Percentiles rank a stretch among this genome's conserved stretches.
phyloP scores from a whole-genome alignment of 2,797 vertebrate species.

The Amphiprion clarkii region DNA sequence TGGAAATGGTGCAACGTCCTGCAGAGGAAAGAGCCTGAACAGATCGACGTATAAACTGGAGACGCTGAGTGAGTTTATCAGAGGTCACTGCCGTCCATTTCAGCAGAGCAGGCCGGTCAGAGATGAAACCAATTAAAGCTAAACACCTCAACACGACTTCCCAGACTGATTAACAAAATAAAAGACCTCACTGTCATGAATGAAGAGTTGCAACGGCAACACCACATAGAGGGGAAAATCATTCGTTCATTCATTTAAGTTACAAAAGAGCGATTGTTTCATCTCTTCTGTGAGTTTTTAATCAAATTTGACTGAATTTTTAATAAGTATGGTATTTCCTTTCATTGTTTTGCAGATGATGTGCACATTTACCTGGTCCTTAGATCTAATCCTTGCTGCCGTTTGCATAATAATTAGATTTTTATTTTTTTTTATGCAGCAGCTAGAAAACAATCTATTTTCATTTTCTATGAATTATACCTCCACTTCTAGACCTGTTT shows the following conservation, averaged over 20 bases:
- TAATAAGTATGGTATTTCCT: no score
- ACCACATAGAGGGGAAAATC: background rate
- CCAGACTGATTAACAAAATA: background rate
- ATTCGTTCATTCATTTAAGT: background rate
- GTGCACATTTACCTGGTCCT: no score
- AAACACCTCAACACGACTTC: conserved; percentile 3
- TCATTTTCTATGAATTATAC: background rate
- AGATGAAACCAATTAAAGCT: conserved; percentile 46
- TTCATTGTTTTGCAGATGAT: no score
- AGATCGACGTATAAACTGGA: conserved; percentile 3
- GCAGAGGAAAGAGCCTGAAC: conserved; percentile 13
- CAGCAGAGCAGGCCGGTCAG: background rate
- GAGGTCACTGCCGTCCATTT: conserved; percentile 24
- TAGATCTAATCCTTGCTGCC: no score
- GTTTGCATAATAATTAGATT: no score
- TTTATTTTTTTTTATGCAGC: no score
- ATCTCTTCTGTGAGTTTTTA: no score
- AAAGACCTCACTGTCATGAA: background rate
- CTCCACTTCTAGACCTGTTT: background rate
- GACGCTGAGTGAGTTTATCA: conserved; percentile 12
- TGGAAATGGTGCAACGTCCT: background rate
- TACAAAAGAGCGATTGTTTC: no score
- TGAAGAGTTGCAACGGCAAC: no score
- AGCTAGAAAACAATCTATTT: no score
- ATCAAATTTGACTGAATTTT: no score